Evolutionary conservation across 2,888 invertebrate species (phyloP).

Genomic region (Chirona hameri): DNA sequence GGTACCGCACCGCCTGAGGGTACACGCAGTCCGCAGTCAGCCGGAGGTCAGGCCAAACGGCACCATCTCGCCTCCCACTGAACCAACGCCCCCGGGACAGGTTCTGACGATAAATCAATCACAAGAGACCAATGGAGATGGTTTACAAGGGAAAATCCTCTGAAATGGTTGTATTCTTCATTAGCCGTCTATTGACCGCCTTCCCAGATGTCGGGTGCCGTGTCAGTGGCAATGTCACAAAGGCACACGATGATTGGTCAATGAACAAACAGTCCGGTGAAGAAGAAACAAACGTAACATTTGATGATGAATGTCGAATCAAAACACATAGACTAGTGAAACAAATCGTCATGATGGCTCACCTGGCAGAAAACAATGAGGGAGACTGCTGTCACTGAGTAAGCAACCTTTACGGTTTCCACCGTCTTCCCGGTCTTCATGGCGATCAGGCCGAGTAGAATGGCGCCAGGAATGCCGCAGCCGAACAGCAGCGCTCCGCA

Average conservation of each 20-base stretch:
- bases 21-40: too few relatives aligned
- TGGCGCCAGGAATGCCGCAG: conserved; percentile 1
- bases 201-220: background rate
- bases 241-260: too few relatives aligned
- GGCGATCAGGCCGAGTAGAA: background rate
- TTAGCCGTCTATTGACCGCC: too few relatives aligned
- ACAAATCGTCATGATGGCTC: too few relatives aligned
- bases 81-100: background rate
- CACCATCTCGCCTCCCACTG: background rate
- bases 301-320: too few relatives aligned
- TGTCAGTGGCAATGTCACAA: background rate
- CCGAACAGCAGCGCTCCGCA: background rate
- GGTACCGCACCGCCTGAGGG: background rate
- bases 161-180: background rate
- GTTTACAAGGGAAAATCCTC: background rate
- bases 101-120: background rate
- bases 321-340: too few relatives aligned
- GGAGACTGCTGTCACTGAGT: background rate
- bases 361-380: conserved; percentile 8
- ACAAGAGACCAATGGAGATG: background rate
- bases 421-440: background rate
- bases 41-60: too few relatives aligned
- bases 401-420: background rate
- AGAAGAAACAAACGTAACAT: too few relatives aligned
- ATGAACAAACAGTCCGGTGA: too few relatives aligned